Evolutionary conservation across 2,797 vertebrate species (phyloP), one percentile per base, ranked within the genome.

Genomic region (Meda fulgida): DNA sequence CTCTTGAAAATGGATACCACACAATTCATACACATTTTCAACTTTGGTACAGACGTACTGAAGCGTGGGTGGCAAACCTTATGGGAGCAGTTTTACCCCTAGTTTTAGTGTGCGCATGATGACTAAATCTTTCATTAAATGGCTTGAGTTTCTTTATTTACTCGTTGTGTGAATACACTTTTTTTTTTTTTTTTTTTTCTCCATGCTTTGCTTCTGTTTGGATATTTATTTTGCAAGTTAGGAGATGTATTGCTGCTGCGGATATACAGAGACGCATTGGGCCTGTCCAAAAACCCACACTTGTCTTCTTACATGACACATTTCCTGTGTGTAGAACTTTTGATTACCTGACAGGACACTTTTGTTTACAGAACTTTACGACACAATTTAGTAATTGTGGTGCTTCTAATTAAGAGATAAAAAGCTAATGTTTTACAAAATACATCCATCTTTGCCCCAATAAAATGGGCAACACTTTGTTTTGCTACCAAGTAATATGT

Each of bases 51-150:
- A 78, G 40, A 8, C n/a, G 31, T 43, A 78, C n/a, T n/a, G 55
- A 60, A 78, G 34, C 1, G 23, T 78, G 76, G 55, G 36, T 78
- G 36, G 23, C 76, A 78, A 40, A 63, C 75, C 40, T 13, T 40
- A 40, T 5, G 19, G 36, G 53, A 40, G 75, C 34, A 40, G 23
- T 78, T 78, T 78, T 78, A 78, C 55, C 76, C 34, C 66, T 67
- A 70, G 23, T 81, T 34, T 58, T 81, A 71, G 19, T 71, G 67
- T 40, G n/a, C 19, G 80, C 81, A 82, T 82, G 38, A 72, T 43
- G 38, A 23, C 77, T 48, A 66, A 66, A 65, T 79, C 13, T 13
- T 79, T 63, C 77, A 46, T 48, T 48, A 46, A 19, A 65, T 9
- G 6, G 46, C 7, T 53, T 82, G 67, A 26, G 23, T 72, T 72